These are phyloP conservation scores for Limonius californicus DNA, from an alignment of 1,140 invertebrate species.

Conservation along the genomic window DNA sequence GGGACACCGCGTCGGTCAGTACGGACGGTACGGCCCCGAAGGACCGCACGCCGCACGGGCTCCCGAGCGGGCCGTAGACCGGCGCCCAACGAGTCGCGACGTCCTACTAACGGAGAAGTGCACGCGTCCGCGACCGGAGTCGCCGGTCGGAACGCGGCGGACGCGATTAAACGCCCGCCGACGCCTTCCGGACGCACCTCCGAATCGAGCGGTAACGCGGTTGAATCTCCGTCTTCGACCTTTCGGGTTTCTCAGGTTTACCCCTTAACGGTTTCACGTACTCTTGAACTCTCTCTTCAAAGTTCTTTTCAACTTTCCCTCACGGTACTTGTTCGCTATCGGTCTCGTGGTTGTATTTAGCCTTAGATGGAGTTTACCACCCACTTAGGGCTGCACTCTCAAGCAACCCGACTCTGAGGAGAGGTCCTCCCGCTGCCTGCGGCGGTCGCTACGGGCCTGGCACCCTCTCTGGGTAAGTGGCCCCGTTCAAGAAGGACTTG, in stretches of 20 bases:
- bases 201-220: conserved; percentile 29
- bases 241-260: conserved; percentile 55
- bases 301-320: conserved; percentile 87
- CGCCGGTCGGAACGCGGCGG: background rate
- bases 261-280: conserved; percentile 74
- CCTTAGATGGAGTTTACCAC: too few species aligned
- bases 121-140: too few species aligned
- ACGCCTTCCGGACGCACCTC: too few species aligned
- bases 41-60: too few species aligned
- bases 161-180: background rate
- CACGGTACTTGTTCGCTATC: conserved; percentile 88
- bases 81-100: background rate
- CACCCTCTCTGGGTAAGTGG: conserved; percentile 66
- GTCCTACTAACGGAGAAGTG: background rate
- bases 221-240: conserved; percentile 18
- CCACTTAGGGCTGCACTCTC: conserved; percentile 78
- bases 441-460: conserved; percentile 61
- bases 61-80: too few species aligned
- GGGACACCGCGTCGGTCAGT: too few species aligned
- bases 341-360: conserved; percentile 85
- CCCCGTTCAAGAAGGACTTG: conserved; percentile 68
- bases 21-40: too few species aligned
- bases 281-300: conserved; percentile 86
- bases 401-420: conserved; percentile 79
- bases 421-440: conserved; percentile 53